Base-by-base conservation (phyloP, 1,140 invertebrate species). In the Scaptomyza hsui region DNA sequence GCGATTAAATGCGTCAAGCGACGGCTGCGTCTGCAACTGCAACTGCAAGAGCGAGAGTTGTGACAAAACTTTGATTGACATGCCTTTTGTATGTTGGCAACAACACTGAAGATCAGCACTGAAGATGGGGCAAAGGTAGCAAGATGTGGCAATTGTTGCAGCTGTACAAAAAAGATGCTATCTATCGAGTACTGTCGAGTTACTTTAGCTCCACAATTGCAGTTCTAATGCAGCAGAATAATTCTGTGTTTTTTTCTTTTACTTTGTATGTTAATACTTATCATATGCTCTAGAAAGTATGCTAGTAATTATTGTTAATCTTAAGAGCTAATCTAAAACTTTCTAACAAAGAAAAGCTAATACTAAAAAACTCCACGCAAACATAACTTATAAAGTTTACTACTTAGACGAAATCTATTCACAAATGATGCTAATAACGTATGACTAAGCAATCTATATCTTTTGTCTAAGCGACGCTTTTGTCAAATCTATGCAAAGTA, bases 61-160 rank as follows among this genome's bases (percentile, higher is more conserved):
- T 76, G 73, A 81, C 72, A 81, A 81, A 73, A 78, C 80, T 88
- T 86, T 86, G 81, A 86, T 86, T 86, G 81, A 86, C 81, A 88
- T 72, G 57, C 56, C 75, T 77, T 83, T 83, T 83, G 75, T 77
- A 63, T 72, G 74, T 45, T 44, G 59, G 51, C 67, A 67, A 65
- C 51, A 63, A 24, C 67, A 63, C 53, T 49, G 42, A 21, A 42
- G 21, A 53, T 59, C 32, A 19, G 18, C 42, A 42, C 35, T 41
- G 51, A 39, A 41, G 51, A 55, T 55, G 52, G 52, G 18, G 65
- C 48, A 53, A 52, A 53, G 57, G 29, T 44, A 37, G 48, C 35
- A 63, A 55, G 61, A 63, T 55, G 49, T 37, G 49, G 26, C 67
- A 71, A 65, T 65, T 71, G 68, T 71, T 71, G 68, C 68, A 71